Conservation (phyloP, 2,113 vertebrate species). For the Dendropsophus ebraccatus region DNA sequence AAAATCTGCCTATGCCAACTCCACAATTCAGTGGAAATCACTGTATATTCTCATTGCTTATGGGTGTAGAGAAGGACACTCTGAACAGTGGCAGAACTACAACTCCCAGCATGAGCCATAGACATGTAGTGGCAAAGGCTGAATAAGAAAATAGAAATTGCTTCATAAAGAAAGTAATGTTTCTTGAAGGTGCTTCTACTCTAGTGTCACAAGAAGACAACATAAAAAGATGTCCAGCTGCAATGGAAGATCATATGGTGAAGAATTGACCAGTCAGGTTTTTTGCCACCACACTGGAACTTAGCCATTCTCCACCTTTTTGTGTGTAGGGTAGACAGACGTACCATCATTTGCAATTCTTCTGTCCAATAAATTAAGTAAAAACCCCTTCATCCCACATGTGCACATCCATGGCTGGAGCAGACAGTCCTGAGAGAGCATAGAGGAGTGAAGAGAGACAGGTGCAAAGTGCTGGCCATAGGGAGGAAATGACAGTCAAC, state of each 20-base stretch:
- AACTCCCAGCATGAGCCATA: neutral
- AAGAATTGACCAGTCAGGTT: neutral
- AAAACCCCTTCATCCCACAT: too few species aligned
- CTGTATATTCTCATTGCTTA: neutral
- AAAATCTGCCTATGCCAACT: neutral
- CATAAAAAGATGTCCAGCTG: neutral
- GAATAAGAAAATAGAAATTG: conserved; percentile 29
- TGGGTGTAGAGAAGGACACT: neutral
- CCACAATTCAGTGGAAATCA: neutral
- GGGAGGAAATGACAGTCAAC: neutral
- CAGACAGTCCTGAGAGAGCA: neutral
- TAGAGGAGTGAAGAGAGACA: neutral
- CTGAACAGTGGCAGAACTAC: neutral
- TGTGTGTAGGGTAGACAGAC: neutral
- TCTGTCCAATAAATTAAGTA: neutral
- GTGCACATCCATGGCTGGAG: neutral
- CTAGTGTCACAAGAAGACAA: neutral
- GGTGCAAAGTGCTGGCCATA: neutral
- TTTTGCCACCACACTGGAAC: neutral
- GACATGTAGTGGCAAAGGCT: neutral
- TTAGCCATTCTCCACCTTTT: too few species aligned
- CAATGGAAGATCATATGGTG: neutral
- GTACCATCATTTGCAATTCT: neutral
- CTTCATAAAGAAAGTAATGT: neutral
- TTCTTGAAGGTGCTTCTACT: neutral